Conservation (phyloP, 1,140 invertebrate genomes). For the Phortica variegata region DNA sequence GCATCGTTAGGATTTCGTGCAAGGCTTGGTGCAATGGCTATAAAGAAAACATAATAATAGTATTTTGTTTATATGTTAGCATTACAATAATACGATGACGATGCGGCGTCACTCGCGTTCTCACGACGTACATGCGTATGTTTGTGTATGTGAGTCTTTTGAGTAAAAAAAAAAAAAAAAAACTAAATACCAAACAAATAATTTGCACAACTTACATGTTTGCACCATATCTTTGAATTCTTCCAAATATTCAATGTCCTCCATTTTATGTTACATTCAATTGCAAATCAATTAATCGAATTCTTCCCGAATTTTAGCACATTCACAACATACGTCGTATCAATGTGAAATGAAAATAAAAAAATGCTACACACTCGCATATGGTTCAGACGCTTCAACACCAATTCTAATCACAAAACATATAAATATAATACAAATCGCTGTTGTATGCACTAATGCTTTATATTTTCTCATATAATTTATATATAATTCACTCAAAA, state of each 20-base stretch:
- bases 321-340: not conserved
- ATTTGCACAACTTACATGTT: conserved; percentile 24
- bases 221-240: conserved; percentile 43
- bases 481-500: too few relatives aligned
- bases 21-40: not conserved
- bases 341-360: not conserved
- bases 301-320: not conserved
- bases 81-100: not conserved
- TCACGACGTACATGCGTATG: conserved; percentile 25
- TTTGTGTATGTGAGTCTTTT: not conserved
- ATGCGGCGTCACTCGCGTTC: conserved; percentile 6
- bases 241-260: conserved; percentile 42
- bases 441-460: too few relatives aligned
- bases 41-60: conserved; percentile 4
- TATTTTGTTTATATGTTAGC: too few relatives aligned
- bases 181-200: not conserved
- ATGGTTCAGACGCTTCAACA: not conserved
- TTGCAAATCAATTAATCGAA: not conserved
- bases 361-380: not conserved
- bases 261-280: conserved; percentile 24
- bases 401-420: too few relatives aligned
- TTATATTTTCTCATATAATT: too few relatives aligned
- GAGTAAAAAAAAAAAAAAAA: not conserved
- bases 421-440: too few relatives aligned
- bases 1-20: too few relatives aligned